Base-by-base conservation (phyloP, 2,113 vertebrate genomes). In the Cyanistes caeruleus region DNA sequence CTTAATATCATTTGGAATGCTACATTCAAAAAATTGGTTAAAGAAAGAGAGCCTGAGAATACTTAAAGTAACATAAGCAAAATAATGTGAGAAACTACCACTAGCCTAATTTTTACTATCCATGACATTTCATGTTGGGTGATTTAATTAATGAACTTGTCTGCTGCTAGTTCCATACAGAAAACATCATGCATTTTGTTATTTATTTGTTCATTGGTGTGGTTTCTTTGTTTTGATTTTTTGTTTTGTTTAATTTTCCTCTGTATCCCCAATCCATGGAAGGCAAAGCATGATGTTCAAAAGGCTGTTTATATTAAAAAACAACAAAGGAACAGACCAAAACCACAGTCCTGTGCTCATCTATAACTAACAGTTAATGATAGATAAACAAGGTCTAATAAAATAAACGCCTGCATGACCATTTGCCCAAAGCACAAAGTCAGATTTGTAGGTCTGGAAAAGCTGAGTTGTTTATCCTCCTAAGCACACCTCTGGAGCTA, bases 191-290 rank as follows among this genome's bases (percentile, higher is more conserved):
- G 52, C 1, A 1, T 64, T 89, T 92, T 73, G 78, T 94, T 95
- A 87, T 92, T 84, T 90, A 79, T 90, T 88, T 87, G 15, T 44
- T 84, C 80, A 91, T 41, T 95, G 41, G 84, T 97, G 94, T 95
- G 95, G 95, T 95, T 97, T 93, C 72, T 93, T 90, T 94, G 90
- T 84, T 96, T 94, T 91, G 62, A 79, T 75, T 89, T 87, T 91
- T 88, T 5, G 1, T 75, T 93, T 77, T 85, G 77, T 93, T 89
- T 92, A 53, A 93, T 94, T 88, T 94, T 94, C 63, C 75, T 88
- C 79, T 90, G 14, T 86, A 88, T 67, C 51, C 55, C n/a, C 41
- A 80, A 55, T 69, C 43, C 75, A 88, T 16, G 18, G 79, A 93
- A 95, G 59, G 65, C 17, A 0, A 87, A 70, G 13, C 35, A 89